Evolutionary conservation across 2,797 vertebrate species (phyloP).

Genomic region (Melanotaenia nigrans): DNA sequence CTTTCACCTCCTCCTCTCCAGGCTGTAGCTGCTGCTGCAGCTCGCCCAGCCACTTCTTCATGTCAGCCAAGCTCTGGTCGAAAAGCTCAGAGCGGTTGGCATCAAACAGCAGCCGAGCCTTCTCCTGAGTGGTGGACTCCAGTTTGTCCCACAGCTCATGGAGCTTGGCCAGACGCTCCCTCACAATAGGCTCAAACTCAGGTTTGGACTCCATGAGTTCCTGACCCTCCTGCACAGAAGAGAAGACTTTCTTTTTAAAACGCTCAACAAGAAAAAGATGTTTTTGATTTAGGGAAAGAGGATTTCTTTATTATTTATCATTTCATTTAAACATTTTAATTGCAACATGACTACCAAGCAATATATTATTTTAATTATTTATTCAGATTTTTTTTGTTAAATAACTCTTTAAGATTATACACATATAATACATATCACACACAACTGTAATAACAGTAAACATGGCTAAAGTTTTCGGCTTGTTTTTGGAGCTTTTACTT

Average conservation of each 20-base stretch:
- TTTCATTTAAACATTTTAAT: too few relatives aligned
- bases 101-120: constrained; percentile 88
- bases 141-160: constrained; percentile 88
- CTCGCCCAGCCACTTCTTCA: constrained; percentile 88
- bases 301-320: too few relatives aligned
- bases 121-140: constrained; percentile 86
- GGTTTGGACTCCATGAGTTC: constrained; percentile 88
- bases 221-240: constrained; percentile 86
- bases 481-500: neutral
- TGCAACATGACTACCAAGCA: too few relatives aligned
- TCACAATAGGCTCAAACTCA: constrained; percentile 83
- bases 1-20: constrained; percentile 87
- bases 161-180: constrained; percentile 82
- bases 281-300: too few relatives aligned
- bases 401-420: too few relatives aligned
- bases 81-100: constrained; percentile 91
- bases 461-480: too few relatives aligned
- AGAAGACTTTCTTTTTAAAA: neutral
- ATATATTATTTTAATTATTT: too few relatives aligned
- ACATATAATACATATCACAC: too few relatives aligned
- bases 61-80: constrained; percentile 87
- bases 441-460: too few relatives aligned
- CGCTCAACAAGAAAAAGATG: neutral
- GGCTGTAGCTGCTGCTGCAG: constrained; percentile 88
- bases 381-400: too few relatives aligned